A percentile compares a stretch with the other conserved stretches of the same genome.
These are phyloP conservation scores for Tetranychus truncatus DNA, from an alignment of 2,888 invertebrate species.

Conservation along the genomic window DNA sequence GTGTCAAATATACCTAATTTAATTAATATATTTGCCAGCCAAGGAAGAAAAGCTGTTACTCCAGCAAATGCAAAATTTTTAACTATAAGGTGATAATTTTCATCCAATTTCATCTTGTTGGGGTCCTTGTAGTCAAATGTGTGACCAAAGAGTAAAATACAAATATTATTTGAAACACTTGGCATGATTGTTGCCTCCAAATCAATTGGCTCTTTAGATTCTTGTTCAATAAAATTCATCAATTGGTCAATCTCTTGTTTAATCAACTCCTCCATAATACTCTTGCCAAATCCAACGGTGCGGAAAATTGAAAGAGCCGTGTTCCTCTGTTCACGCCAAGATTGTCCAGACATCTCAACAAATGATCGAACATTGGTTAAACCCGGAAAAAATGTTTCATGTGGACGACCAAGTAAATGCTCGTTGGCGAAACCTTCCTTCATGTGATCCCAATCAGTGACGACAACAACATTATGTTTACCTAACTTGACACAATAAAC, in stretches of 20 bases:
- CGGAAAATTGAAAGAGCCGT: slow-evolving; percentile 25
- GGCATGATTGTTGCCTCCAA: slow-evolving; percentile 19
- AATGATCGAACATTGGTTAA: neutral
- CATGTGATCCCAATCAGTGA: slow-evolving; percentile 2
- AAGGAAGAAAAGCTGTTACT: neutral
- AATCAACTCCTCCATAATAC: slow-evolving; percentile 26
- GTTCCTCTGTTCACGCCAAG: slow-evolving; percentile 27
- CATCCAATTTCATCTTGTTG: slow-evolving; percentile 15
- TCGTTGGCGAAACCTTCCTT: neutral
- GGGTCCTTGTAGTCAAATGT: slow-evolving; percentile 25
- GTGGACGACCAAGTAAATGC: neutral
- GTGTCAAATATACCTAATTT: neutral
- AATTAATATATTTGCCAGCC: neutral
- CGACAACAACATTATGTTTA: slow-evolving; percentile 8
- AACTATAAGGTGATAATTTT: neutral
- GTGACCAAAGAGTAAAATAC: slow-evolving; percentile 25
- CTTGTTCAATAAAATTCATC: slow-evolving; percentile 17
- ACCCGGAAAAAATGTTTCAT: neutral
- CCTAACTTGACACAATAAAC: slow-evolving; percentile 1
- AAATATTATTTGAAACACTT: slow-evolving; percentile 27
- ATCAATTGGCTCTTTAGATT: slow-evolving; percentile 9
- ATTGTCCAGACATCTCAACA: slow-evolving; percentile 17
- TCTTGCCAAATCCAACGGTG: slow-evolving; percentile 27
- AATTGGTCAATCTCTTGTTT: slow-evolving; percentile 25
- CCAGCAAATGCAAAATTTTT: neutral